phyloP scores from a whole-genome alignment of 2,113 vertebrate genomes.

The Ascaphus truei region DNA sequence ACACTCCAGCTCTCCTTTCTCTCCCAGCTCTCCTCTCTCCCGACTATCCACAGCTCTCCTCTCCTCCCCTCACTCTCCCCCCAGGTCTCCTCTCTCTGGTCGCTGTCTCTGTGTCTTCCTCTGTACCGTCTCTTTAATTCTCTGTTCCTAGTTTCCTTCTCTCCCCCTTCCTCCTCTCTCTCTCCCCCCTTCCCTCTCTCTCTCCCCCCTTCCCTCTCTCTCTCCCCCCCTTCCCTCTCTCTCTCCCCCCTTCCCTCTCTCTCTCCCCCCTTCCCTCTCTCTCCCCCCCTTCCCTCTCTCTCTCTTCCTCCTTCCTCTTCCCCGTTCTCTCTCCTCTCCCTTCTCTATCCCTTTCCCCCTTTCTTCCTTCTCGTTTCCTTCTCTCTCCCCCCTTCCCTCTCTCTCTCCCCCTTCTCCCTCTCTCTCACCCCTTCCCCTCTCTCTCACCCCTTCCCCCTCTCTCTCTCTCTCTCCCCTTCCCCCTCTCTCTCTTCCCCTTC shows the following conservation, averaged over 20 bases:
- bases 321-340: too few species aligned
- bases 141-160: too few species aligned
- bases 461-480: background rate
- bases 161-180: background rate
- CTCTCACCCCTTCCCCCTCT: background rate
- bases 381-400: background rate
- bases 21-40: background rate
- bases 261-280: too few species aligned
- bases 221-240: too few species aligned
- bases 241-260: too few species aligned
- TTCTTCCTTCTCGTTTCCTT: too few species aligned
- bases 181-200: background rate
- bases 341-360: too few species aligned
- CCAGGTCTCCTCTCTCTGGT: background rate
- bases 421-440: conserved; percentile 17
- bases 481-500: conserved; percentile 34
- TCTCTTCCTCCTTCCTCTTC: too few species aligned
- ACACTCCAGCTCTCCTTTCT: background rate
- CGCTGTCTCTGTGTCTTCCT: background rate
- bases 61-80: background rate
- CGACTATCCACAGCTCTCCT: background rate
- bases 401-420: background rate
- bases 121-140: background rate
- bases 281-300: too few species aligned
- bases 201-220: too few species aligned